A percentile compares a stretch with the other conserved stretches of the same genome.
Conservation (phyloP, 1,140 invertebrate genomes). For the Halotydeus destructor region DNA sequence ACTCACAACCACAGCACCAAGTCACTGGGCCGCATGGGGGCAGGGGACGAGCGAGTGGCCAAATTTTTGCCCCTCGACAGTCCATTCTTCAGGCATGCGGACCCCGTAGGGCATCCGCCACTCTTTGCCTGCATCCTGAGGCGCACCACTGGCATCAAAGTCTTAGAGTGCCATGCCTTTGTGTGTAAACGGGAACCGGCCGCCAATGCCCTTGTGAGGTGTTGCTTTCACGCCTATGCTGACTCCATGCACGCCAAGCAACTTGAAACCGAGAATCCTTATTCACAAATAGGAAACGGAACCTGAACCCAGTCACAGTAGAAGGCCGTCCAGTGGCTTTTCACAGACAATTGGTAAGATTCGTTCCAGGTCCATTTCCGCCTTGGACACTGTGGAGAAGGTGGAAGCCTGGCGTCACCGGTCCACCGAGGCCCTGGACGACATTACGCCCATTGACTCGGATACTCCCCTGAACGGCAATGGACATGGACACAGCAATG, state of each 20-base stretch:
- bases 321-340: too few species aligned
- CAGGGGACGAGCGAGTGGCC: conserved; percentile 31
- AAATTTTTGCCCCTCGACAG: conserved; percentile 89
- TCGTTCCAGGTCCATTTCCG: conserved; percentile 16
- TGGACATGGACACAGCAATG: too few species aligned
- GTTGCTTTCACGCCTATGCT: conserved; percentile 85
- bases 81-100: conserved; percentile 66
- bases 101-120: conserved; percentile 63
- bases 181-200: conserved; percentile 88
- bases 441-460: conserved; percentile 1
- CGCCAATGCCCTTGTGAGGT: conserved; percentile 73
- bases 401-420: too few species aligned
- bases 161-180: conserved; percentile 96
- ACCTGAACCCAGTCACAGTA: too few species aligned
- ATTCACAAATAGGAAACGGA: conserved; percentile 16
- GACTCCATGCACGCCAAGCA: conserved; percentile 70
- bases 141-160: conserved; percentile 89
- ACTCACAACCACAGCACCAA: neutral
- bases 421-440: too few species aligned
- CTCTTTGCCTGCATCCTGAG: conserved; percentile 89
- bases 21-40: conserved; percentile 22
- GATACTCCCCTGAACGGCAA: too few species aligned
- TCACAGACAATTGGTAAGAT: too few species aligned
- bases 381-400: conserved; percentile 20
- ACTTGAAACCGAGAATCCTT: conserved; percentile 19